Conservation (phyloP, 2,797 vertebrate species). For the Synaphobranchus kaupii region DNA sequence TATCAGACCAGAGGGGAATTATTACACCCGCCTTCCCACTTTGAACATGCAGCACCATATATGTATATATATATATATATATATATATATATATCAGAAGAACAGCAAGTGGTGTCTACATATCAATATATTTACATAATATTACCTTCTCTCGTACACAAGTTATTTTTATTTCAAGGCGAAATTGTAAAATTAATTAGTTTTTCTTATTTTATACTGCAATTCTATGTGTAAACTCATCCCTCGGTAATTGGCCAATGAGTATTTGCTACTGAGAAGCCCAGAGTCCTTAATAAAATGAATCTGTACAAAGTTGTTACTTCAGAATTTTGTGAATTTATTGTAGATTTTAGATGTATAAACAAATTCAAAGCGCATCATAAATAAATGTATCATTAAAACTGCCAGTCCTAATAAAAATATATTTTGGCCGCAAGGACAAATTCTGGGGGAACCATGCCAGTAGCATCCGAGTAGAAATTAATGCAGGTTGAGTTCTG, state of each 20-base stretch:
- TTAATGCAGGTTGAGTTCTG: background rate
- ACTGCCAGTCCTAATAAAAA: background rate
- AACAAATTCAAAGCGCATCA: background rate
- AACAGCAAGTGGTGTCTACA: background rate
- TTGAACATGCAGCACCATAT: background rate
- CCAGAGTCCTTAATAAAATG: background rate
- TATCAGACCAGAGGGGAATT: background rate
- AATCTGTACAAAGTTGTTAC: background rate
- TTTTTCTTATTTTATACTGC: background rate
- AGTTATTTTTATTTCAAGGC: no score
- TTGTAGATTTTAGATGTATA: background rate
- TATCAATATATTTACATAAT: no score
- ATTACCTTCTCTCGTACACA: no score
- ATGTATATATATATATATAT: no score
- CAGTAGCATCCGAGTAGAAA: background rate
- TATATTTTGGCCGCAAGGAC: background rate
- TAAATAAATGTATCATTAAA: background rate
- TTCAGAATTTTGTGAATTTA: background rate
- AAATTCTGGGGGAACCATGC: background rate
- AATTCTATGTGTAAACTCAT: background rate
- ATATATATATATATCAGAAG: background rate
- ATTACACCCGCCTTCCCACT: background rate
- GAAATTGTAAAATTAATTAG: no score
- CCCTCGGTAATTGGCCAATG: background rate
- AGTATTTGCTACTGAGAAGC: background rate